phyloP scores from a whole-genome alignment of 2,888 invertebrate species.

The Drosophila borealis region DNA sequence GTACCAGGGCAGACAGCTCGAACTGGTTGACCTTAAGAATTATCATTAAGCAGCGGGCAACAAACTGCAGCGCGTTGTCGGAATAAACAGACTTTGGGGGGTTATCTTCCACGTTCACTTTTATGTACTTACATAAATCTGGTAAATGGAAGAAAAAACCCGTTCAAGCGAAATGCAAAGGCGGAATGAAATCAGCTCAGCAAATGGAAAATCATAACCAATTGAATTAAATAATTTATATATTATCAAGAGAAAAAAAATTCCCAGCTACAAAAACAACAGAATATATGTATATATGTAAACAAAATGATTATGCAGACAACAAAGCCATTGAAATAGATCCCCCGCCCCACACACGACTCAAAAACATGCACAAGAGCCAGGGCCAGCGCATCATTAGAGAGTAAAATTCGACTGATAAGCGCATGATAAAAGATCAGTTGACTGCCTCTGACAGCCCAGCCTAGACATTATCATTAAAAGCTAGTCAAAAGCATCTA shows the following conservation, averaged over 20 bases:
- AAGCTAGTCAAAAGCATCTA: slow-evolving; percentile 12
- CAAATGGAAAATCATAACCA: slow-evolving; percentile 37
- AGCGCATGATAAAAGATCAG: slow-evolving; percentile 37
- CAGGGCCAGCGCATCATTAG: slow-evolving; percentile 32
- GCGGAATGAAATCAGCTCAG: background rate
- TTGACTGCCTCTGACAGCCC: slow-evolving; percentile 3
- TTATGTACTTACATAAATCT: background rate
- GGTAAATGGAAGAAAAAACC: background rate
- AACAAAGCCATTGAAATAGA: slow-evolving; percentile 54
- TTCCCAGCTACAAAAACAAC: slow-evolving; percentile 23
- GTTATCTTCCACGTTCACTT: background rate
- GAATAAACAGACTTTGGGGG: background rate
- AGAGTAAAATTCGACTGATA: slow-evolving; percentile 38
- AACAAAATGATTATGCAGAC: slow-evolving; percentile 78
- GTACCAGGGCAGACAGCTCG: slow-evolving; percentile 22
- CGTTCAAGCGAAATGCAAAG: background rate
- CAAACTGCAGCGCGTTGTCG: slow-evolving; percentile 10
- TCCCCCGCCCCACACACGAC: background rate
- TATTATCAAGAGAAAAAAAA: slow-evolving; percentile 11
- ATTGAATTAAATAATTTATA: slow-evolving; percentile 58
- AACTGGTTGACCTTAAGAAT: slow-evolving; percentile 69
- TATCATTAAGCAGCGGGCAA: slow-evolving; percentile 15
- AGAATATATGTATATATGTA: slow-evolving; percentile 49
- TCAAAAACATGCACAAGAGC: slow-evolving; percentile 11
- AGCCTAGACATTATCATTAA: slow-evolving; percentile 23